phyloP scores from a whole-genome alignment of 2,888 invertebrate genomes.

The Liodrosophila aerea region DNA sequence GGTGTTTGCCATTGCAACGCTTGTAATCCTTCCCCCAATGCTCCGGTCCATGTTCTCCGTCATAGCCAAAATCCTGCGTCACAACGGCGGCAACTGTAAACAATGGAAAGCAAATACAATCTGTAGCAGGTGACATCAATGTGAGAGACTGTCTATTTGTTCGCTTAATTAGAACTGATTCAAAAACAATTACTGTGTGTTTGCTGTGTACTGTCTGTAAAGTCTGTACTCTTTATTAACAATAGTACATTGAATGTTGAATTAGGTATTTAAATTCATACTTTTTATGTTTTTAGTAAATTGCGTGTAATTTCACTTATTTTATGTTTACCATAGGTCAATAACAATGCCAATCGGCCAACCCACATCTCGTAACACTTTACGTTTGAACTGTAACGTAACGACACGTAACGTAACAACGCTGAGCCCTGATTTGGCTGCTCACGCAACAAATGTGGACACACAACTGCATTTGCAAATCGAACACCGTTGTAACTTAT shows the following conservation, averaged over 20 bases:
- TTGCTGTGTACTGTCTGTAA: too few relatives aligned
- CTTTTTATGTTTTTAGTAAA: too few relatives aligned
- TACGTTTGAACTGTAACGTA: too few relatives aligned
- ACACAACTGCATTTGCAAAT: slow-evolving; percentile 57
- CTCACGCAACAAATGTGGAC: slow-evolving; percentile 54
- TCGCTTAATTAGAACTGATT: background rate
- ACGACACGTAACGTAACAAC: too few relatives aligned
- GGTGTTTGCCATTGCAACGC: slow-evolving; percentile 16
- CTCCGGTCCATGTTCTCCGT: slow-evolving; percentile 1
- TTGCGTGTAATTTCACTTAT: too few relatives aligned
- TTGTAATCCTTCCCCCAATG: slow-evolving; percentile 12
- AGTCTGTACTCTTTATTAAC: too few relatives aligned
- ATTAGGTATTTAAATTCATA: too few relatives aligned
- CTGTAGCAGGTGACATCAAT: too few relatives aligned
- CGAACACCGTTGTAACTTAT: slow-evolving; percentile 53
- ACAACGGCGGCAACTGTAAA: background rate
- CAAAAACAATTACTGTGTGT: background rate
- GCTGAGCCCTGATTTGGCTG: slow-evolving; percentile 14
- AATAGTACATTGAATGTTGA: too few relatives aligned
- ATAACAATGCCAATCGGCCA: background rate
- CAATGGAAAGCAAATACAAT: background rate
- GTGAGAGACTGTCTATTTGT: background rate
- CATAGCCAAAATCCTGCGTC: slow-evolving; percentile 15
- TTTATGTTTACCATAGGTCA: slow-evolving; percentile 3
- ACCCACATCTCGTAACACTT: too few relatives aligned